Evolutionary conservation across 2,797 vertebrate genomes (phyloP), one percentile per base, ranked within the genome.

Genomic region (Lithobates pipiens): DNA sequence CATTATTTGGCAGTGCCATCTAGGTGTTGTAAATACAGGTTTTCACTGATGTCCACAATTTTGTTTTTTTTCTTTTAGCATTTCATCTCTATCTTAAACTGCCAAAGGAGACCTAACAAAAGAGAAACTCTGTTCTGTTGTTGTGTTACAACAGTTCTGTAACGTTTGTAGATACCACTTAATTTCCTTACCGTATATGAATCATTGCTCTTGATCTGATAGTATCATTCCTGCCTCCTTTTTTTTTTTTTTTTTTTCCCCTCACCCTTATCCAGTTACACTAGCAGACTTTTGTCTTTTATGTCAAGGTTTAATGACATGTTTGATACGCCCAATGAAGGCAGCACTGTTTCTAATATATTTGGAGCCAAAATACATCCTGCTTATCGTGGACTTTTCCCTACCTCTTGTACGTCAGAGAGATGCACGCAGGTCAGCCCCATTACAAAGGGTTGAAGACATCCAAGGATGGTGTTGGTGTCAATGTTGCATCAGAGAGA

Each of bases 291-390:
- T 65, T 72, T 73, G 79, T 81, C 46, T 63, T 29, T 46, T 46
- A n/a, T 39, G 46, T 69, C 68, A 80, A 29, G 23, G 13, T 0
- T 25, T 11, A 25, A 7, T 15, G 29, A 57, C 18, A 57, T 2
- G 34, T 57, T 2, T 11, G 29, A 25, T 29, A 18, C 54, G 65
- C 42, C 39, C 44, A 57, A 46, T 71, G 29, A 71, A 71, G n/a
- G 67, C 44, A 2, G 32, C 46, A 81, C 61, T 81, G 50, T 81
- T 81, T 32, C 25, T n/a, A 23, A 10, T 9, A 13, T 21, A 32
- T 6, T 57, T n/a, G n/a, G 44, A 61, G 46, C 78, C 77, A 42
- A 77, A 77, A 69, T 68, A 36, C 21, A 57, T 54, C 44, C 44
- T 54, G 68, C 34, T n/a, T 7, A 18, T 44, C 9, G n/a, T 54